A percentile compares a stretch with the other conserved stretches of the same genome.
Conservation (phyloP, 2,797 vertebrate genomes). For the Ctenochaetus hawaiiensis region DNA sequence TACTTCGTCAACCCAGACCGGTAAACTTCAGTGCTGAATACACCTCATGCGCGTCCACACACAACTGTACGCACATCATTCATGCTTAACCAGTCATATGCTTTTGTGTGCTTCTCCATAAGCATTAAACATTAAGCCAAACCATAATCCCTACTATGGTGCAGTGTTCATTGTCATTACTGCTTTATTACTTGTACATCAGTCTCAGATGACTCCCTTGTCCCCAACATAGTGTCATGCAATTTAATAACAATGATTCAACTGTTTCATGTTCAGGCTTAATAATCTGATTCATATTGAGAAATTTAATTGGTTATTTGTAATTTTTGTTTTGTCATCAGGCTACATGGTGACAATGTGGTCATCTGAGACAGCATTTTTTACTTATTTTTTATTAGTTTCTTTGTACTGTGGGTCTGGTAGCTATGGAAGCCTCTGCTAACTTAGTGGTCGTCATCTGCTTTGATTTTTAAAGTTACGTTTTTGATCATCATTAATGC, state of each 20-base stretch:
- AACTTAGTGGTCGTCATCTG: conserved; percentile 65
- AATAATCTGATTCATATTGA: conserved; percentile 1
- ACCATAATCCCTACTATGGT: conserved; percentile 47
- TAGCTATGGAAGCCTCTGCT: conserved; percentile 58
- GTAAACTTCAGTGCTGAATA: not conserved
- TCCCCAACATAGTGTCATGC: conserved; percentile 4
- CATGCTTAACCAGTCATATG: conserved; percentile 69
- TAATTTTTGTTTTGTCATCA: not conserved
- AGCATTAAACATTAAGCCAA: conserved; percentile 63
- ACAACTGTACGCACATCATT: conserved; percentile 28
- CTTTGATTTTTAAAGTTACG: conserved; percentile 61
- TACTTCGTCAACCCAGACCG: not conserved
- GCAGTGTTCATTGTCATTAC: conserved; percentile 62
- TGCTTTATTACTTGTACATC: conserved; percentile 66
- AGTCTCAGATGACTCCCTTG: conserved; percentile 63
- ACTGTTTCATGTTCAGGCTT: not conserved
- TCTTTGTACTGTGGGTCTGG: conserved; percentile 60
- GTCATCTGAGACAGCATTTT: conserved; percentile 68
- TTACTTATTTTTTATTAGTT: conserved; percentile 14
- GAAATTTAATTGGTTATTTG: too few species aligned
- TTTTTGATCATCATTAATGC: conserved; percentile 74
- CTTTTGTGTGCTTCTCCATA: conserved; percentile 65
- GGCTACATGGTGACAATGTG: conserved; percentile 9
- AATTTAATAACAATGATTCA: not conserved
- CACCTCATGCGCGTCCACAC: not conserved